Evolutionary conservation across 2,113 vertebrate genomes (phyloP).

Genomic region (Argyrosomus japonicus): DNA sequence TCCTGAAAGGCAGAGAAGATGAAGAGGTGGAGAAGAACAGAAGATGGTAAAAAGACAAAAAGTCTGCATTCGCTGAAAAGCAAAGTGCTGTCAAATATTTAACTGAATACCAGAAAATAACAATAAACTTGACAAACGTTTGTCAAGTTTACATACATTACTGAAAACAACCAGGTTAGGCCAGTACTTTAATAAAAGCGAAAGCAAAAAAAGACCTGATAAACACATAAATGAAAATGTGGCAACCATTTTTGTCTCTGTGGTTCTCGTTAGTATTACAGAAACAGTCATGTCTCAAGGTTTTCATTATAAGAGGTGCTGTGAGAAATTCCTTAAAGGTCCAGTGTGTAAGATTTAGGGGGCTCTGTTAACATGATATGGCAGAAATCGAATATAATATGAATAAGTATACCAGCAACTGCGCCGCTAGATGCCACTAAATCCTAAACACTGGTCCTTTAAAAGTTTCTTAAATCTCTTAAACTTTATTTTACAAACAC

Average conservation of each 20-base stretch:
- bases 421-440: too few species aligned
- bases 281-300: too few species aligned
- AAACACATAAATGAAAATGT: background rate
- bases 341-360: too few species aligned
- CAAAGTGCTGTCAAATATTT: constrained; percentile 28
- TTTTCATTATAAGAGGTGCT: too few species aligned
- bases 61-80: background rate
- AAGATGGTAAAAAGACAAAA: constrained; percentile 19
- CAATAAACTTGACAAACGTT: background rate
- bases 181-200: background rate
- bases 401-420: too few species aligned
- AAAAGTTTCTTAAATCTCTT: background rate
- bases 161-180: background rate
- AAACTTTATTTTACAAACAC: background rate
- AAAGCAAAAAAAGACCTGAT: background rate
- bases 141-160: background rate
- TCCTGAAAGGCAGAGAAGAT: constrained; percentile 40
- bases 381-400: too few species aligned
- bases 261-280: too few species aligned
- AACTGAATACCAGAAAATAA: background rate
- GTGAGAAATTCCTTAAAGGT: background rate
- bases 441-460: too few species aligned
- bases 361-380: too few species aligned
- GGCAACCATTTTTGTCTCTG: background rate
- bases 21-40: constrained; percentile 66